Evolutionary conservation across 2,113 vertebrate genomes (phyloP).

Genomic region (Myodes glareolus): DNA sequence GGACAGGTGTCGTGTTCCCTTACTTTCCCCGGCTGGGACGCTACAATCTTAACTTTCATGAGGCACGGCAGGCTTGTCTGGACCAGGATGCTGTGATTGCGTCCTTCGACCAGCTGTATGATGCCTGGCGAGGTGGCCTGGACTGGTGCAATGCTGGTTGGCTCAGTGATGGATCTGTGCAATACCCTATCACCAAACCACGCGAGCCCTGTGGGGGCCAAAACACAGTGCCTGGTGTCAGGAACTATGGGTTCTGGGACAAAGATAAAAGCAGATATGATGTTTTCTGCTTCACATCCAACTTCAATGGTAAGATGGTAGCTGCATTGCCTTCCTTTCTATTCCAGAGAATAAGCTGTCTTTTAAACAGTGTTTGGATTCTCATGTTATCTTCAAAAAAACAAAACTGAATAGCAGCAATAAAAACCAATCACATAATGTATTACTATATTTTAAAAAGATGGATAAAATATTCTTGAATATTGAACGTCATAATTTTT

Average conservation of each 20-base stretch:
- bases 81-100: conserved; percentile 92
- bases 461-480: background rate
- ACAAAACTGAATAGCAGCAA: background rate
- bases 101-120: conserved; percentile 91
- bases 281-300: conserved; percentile 94
- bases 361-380: background rate
- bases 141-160: conserved; percentile 99
- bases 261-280: conserved; percentile 91
- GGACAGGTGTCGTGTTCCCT: conserved; percentile 94
- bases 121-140: conserved; percentile 92
- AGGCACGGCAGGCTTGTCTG: conserved; percentile 89
- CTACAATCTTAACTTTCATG: conserved; percentile 93
- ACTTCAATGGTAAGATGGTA: conserved; percentile 89
- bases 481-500: background rate
- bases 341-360: background rate
- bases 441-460: background rate
- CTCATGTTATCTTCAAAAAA: background rate
- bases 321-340: background rate
- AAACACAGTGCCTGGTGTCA: conserved; percentile 89
- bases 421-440: background rate
- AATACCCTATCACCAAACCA: conserved; percentile 95
- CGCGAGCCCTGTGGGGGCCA: conserved; percentile 93
- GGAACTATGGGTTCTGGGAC: conserved; percentile 93
- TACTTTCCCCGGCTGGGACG: conserved; percentile 91
- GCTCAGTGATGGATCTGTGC: conserved; percentile 94